These are phyloP conservation scores for Ornithoptera priamus DNA, from an alignment of 2,888 invertebrate genomes.

Conservation along the genomic window DNA sequence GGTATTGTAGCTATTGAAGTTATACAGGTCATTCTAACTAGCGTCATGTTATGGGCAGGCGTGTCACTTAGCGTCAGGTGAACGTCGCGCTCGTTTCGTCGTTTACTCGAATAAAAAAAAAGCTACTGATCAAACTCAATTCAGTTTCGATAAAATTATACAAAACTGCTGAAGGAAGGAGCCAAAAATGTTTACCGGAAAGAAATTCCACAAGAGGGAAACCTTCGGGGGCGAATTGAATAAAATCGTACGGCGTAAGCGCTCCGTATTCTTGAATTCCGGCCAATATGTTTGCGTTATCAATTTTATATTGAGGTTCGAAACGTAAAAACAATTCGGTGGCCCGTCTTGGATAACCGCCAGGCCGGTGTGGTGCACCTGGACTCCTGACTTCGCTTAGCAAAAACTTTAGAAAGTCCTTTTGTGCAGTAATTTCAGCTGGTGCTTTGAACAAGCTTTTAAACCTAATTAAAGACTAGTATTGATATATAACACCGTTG, in stretches of 20 bases:
- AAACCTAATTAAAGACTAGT: no score
- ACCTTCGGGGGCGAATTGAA: neutral
- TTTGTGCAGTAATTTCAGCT: no score
- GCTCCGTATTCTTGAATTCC: conserved; percentile 18
- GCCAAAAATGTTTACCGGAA: neutral
- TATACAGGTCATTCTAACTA: no score
- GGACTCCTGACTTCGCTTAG: neutral
- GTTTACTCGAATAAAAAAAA: no score
- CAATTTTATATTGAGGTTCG: conserved; percentile 28
- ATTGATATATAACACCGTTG: no score
- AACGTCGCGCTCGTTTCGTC: no score
- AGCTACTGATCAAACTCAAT: no score
- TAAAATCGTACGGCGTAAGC: conserved; percentile 8
- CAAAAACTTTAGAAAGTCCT: neutral
- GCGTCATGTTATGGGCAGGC: no score
- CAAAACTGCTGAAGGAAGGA: neutral
- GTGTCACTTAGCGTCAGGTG: no score
- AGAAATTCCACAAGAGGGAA: neutral
- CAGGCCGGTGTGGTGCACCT: conserved; percentile 21
- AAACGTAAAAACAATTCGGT: conserved; percentile 25
- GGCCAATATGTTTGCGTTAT: conserved; percentile 29
- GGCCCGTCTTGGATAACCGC: conserved; percentile 15
- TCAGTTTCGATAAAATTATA: no score
- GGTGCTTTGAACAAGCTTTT: no score
- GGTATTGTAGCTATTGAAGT: no score